Percentiles rank a stretch among this genome's conserved stretches.
Conservation (phyloP, 35 echinoderm and acorn worm species). For the Hemicentrotus pulcherrimus region DNA sequence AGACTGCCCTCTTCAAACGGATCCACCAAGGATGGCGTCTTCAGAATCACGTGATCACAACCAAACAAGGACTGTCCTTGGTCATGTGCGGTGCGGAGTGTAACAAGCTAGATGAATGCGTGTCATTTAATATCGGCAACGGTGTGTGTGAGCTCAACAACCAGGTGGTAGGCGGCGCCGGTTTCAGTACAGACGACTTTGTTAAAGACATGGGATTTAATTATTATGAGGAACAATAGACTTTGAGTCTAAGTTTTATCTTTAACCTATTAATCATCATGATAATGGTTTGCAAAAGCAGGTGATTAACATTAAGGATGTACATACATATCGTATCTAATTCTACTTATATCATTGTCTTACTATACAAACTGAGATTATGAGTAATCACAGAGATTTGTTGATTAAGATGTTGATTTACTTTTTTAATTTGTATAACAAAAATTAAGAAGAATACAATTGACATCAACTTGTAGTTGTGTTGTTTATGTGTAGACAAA, state of each 20-base stretch:
- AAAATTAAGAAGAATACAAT: too few species aligned
- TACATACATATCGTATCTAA: too few species aligned
- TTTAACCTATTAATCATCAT: too few species aligned
- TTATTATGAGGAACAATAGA: not conserved
- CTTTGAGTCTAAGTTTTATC: not conserved
- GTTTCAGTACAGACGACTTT: not conserved
- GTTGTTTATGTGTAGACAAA: too few species aligned
- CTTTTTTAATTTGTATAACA: too few species aligned
- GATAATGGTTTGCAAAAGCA: not conserved
- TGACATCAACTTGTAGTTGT: too few species aligned
- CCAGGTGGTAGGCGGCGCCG: not conserved
- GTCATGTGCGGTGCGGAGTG: not conserved
- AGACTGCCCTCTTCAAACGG: not conserved
- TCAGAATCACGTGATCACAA: not conserved
- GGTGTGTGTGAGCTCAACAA: not conserved
- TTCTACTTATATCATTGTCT: too few species aligned
- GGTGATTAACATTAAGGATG: not conserved
- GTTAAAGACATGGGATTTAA: not conserved
- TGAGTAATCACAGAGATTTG: too few species aligned
- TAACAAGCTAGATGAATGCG: not conserved
- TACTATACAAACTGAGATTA: too few species aligned
- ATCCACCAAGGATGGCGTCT: not conserved
- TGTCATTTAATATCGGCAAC: not conserved
- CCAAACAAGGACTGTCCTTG: not conserved
- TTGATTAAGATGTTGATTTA: too few species aligned